A percentile compares a stretch with the other conserved stretches of the same genome.
Conservation (phyloP, 2,797 vertebrate species). For the Oceanodroma leucorhoa region DNA sequence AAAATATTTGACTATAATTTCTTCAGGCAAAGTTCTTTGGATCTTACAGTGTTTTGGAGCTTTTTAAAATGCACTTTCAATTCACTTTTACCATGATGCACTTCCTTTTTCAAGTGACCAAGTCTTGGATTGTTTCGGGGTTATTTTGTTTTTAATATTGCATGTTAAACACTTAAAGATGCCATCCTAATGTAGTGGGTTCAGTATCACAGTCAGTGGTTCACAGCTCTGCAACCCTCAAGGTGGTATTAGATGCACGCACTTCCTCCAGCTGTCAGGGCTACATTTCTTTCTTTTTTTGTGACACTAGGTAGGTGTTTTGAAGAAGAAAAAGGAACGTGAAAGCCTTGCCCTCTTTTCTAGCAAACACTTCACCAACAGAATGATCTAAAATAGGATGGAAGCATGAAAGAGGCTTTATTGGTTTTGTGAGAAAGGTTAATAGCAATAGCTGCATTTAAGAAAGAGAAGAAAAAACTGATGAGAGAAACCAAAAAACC, state of each 20-base stretch:
- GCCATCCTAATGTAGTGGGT: neutral
- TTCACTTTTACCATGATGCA: neutral
- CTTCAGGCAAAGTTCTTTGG: neutral
- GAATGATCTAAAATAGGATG: neutral
- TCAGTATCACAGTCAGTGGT: neutral
- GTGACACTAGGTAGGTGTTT: neutral
- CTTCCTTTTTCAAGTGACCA: neutral
- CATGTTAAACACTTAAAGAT: neutral
- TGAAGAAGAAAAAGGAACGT: neutral
- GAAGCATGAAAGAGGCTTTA: conserved; percentile 5
- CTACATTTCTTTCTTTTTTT: neutral
- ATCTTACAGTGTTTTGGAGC: neutral
- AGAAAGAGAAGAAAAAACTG: neutral
- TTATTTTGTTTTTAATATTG: neutral
- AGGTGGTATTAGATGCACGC: neutral
- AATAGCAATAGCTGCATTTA: neutral
- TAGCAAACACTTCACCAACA: neutral
- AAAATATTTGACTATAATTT: neutral
- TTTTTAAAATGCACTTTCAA: neutral
- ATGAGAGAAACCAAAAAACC: neutral
- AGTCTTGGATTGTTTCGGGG: neutral
- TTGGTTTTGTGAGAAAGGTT: neutral
- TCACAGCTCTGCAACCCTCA: neutral
- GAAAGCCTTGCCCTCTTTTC: neutral
- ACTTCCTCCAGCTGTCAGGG: neutral